Evolutionary conservation across 2,113 vertebrate genomes (phyloP), one percentile per base, ranked within the genome.

Genomic region (Peromyscus leucopus): DNA sequence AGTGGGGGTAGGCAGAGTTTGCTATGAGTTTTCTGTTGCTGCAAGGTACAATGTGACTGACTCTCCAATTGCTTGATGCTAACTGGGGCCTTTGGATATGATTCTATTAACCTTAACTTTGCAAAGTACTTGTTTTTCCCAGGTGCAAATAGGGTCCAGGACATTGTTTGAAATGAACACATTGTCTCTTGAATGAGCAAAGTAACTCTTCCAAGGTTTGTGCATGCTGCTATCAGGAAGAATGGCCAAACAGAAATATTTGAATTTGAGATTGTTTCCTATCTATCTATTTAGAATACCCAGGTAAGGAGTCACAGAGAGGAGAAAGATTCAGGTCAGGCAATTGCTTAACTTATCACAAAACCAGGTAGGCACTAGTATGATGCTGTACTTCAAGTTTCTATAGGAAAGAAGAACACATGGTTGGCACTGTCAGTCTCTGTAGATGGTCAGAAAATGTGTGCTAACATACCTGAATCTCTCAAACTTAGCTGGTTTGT

Each of bases 341-440:
- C 36, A 82, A 95, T 98, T 97, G 94, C 96, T 98, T 98, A 96
- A 97, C 96, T 97, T 96, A 95, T 96, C 96, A 98, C 69, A 71
- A 61, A 92, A 46, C 0, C 7, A 65, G 31, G 22, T 13, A 86
- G 61, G 33, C 21, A 22, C 51, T 9, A 6, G 36, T 71, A 33
- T 33, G 57, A 33, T n/a, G 26, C 55, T 72, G 33, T 24, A n/a
- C 26, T 83, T 74, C 51, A 48, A 63, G 57, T 46, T 93, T 90
- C 82, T 90, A n/a, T 72, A 42, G 72, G 51, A 76, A 26, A 94
- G 51, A 71, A 57, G 33, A 93, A 36, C 21, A 57, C 15, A 65
- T 19, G 12, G 3, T 46, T 86, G 67, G 24, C 39, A 67, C 82
- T 22, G 33, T 26, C 33, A 16, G 1, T 82, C 31, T 63, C 67